Percentiles rank a stretch among this genome's conserved stretches.
Conservation (phyloP, 92 coral and sea anemone genomes). For the Actinostola sp. region DNA sequence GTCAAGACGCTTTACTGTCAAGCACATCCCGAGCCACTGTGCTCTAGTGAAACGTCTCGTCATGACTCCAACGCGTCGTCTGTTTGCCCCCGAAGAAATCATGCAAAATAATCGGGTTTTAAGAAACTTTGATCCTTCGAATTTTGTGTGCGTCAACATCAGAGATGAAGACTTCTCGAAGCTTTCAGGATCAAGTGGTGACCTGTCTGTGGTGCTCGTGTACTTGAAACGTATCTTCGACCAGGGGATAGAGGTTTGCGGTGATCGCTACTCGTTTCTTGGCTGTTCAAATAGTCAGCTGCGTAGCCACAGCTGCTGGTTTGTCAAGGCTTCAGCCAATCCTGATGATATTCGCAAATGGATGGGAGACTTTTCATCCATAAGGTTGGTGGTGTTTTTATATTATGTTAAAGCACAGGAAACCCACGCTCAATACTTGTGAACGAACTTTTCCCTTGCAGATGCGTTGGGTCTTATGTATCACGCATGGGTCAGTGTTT, state of each 20-base stretch:
- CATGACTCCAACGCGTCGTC: slow-evolving; percentile 86
- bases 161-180: slow-evolving; percentile 96
- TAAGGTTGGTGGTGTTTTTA: slow-evolving; percentile 56
- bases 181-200: slow-evolving; percentile 71
- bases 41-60: slow-evolving; percentile 89
- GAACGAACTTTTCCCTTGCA: slow-evolving; percentile 20
- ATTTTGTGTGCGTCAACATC: slow-evolving; percentile 78
- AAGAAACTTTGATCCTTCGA: slow-evolving; percentile 68
- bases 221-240: slow-evolving; percentile 61
- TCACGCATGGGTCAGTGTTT: slow-evolving; percentile 98
- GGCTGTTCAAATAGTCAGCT: slow-evolving; percentile 98
- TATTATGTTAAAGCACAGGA: too few relatives aligned
- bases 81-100: slow-evolving; percentile 83
- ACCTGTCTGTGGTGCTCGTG: slow-evolving; percentile 54
- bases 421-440: too few relatives aligned
- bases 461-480: slow-evolving; percentile 91
- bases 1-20: slow-evolving; percentile 40
- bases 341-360: slow-evolving; percentile 83
- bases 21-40: slow-evolving; percentile 77
- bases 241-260: slow-evolving; percentile 68
- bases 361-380: slow-evolving; percentile 95
- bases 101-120: slow-evolving; percentile 97
- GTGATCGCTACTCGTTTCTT: slow-evolving; percentile 63
- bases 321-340: slow-evolving; percentile 68
- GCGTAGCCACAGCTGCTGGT: slow-evolving; percentile 96